Evolutionary conservation across 1,140 invertebrate species (phyloP).

Genomic region (Leptinotarsa undecemlineata): DNA sequence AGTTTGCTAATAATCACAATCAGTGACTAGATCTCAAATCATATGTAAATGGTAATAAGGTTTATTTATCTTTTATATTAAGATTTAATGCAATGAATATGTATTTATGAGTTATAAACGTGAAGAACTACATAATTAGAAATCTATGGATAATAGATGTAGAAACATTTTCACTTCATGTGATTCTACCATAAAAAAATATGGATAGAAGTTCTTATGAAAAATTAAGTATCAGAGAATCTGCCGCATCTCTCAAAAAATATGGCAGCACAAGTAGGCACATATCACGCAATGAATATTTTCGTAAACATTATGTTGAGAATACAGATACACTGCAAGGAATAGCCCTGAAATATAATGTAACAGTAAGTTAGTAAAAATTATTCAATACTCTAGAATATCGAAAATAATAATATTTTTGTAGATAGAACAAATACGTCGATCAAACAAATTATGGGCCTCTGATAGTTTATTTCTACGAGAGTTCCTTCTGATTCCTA

Average conservation of each 20-base stretch:
- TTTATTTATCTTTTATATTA: too few species aligned
- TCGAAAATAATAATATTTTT: constrained; percentile 20
- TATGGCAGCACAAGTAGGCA: constrained; percentile 85
- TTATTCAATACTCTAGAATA: not conserved
- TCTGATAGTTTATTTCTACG: constrained; percentile 86
- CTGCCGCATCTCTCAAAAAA: constrained; percentile 80
- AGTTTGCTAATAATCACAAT: too few species aligned
- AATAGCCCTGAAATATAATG: constrained; percentile 88
- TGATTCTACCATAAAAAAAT: constrained; percentile 19
- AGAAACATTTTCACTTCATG: too few species aligned
- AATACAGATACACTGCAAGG: constrained; percentile 89
- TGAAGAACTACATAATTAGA: too few species aligned
- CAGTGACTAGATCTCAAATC: too few species aligned
- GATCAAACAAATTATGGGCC: constrained; percentile 84
- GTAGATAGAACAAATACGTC: constrained; percentile 88
- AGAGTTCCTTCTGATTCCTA: constrained; percentile 79
- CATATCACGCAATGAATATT: constrained; percentile 63
- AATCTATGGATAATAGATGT: too few species aligned
- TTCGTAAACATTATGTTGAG: constrained; percentile 78
- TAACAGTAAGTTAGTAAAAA: constrained; percentile 68
- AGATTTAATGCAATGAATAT: too few species aligned
- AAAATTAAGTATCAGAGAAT: constrained; percentile 80
- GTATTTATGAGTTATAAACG: too few species aligned
- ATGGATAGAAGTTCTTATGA: constrained; percentile 77
- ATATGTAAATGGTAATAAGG: too few species aligned